These are phyloP conservation scores for Azorinus chamasolen DNA, from an alignment of 2,888 invertebrate species.

Conservation along the genomic window DNA sequence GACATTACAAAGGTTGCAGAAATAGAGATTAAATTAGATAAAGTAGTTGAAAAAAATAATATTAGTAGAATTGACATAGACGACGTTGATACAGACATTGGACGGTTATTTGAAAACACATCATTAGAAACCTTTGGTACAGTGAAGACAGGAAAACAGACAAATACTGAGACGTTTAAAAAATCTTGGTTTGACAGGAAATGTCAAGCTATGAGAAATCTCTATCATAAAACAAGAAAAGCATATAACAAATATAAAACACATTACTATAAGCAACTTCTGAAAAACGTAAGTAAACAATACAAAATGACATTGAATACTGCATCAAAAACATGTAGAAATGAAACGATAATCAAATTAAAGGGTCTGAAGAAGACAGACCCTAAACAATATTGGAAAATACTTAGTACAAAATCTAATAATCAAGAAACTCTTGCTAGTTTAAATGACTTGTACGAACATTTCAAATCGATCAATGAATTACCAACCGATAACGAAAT, in stretches of 20 bases:
- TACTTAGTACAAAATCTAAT: constrained; percentile 7
- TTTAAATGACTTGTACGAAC: constrained; percentile 13
- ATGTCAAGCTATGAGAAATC: constrained; percentile 12
- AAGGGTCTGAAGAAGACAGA: constrained; percentile 2
- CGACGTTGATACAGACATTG: too few relatives aligned
- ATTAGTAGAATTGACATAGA: too few relatives aligned
- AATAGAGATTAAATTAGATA: too few relatives aligned
- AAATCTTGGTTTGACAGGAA: too few relatives aligned
- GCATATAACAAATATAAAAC: constrained; percentile 3
- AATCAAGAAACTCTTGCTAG: constrained; percentile 1
- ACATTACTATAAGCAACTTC: neutral
- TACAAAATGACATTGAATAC: constrained; percentile 25
- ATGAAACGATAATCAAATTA: constrained; percentile 6
- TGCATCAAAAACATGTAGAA: constrained; percentile 13
- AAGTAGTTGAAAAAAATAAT: too few relatives aligned
- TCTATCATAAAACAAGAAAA: constrained; percentile 21
- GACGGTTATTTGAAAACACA: too few relatives aligned
- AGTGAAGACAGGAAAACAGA: too few relatives aligned
- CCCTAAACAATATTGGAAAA: constrained; percentile 38
- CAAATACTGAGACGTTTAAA: too few relatives aligned
- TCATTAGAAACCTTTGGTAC: too few relatives aligned
- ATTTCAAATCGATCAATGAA: constrained; percentile 19
- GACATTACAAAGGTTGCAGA: too few relatives aligned
- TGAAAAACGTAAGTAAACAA: constrained; percentile 17
- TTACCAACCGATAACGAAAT: neutral